phyloP scores from a whole-genome alignment of 2,113 vertebrate species.

The Bos javanicus region DNA sequence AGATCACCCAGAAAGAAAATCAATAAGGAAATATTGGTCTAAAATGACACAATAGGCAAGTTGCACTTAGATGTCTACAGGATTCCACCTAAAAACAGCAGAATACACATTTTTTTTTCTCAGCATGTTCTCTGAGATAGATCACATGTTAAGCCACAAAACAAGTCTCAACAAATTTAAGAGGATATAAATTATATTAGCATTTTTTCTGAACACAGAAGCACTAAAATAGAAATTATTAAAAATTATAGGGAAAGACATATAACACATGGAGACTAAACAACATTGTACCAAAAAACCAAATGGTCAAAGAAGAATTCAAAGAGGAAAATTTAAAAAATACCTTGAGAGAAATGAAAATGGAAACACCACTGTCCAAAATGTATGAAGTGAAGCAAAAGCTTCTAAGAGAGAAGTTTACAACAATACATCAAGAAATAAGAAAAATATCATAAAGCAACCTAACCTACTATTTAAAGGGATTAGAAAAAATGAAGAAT shows the following conservation, averaged over 20 bases:
- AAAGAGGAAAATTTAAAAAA: background rate
- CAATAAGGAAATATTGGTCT: background rate
- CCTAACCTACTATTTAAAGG: background rate
- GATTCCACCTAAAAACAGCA: background rate
- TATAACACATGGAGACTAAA: background rate
- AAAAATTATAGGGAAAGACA: background rate
- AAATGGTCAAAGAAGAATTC: background rate
- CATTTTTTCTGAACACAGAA: background rate
- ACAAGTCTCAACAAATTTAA: background rate
- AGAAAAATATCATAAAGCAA: background rate
- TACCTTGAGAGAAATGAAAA: background rate
- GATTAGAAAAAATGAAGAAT: background rate
- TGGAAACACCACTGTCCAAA: background rate
- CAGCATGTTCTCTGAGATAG: background rate
- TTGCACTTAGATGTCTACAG: background rate
- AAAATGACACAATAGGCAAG: background rate
- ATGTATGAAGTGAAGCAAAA: background rate
- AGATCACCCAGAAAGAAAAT: background rate
- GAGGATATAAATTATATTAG: background rate
- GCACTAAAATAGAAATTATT: background rate
- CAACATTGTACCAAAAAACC: background rate
- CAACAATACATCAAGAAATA: background rate
- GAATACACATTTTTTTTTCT: background rate
- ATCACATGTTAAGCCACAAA: background rate
- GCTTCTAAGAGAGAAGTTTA: background rate